Evolutionary conservation across 2,888 invertebrate species (phyloP), one percentile per base, ranked within the genome.

Genomic region (Phragmatobia fuliginosa): DNA sequence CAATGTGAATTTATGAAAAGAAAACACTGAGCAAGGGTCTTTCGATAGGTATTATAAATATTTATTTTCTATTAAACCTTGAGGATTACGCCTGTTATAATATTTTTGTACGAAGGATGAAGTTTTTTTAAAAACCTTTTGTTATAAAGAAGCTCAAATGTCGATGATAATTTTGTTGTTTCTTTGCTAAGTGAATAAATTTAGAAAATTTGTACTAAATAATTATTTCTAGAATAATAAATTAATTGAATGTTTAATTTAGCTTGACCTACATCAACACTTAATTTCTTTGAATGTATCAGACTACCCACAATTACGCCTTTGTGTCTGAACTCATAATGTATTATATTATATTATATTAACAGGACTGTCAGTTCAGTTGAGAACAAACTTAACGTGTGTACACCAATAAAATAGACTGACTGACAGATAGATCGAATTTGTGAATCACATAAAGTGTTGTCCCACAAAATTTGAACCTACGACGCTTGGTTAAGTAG

Each of bases 1-100:
- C 65, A 62, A 70, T 70, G 58, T 45, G 67, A 75, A 68, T 78
- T 75, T 82, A 75, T 77, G 66, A 72, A 73, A 80, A 77, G 78
- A 75, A 67, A 82, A 73, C 80, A 66, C 21, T 64, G 25, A 45
- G 28, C 56, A 58, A 66, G 61, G 61, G 36, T 25, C 36, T 61
- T 56, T 56, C 52, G 31, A 31, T 61, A 28, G 25, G 36, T 31
- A n/a, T n/a, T 36, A 38, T 36, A 52, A 62, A 52, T 33, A 32
- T 45, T 63, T 62, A 16, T 68, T 56, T 58, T 63, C 45, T 68
- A 58, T 68, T 56, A 68, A 28, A 28, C 28, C 56, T 56, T 16
- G 28, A 28, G 56, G 16, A 28, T 56, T 56, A 56, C 56, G 56
- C 56, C 28, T 25, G 56, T 56, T 56, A 56, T 4, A 28, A 56